Evolutionary conservation across 2,797 vertebrate genomes (phyloP).

Genomic region (Allobates femoralis): DNA sequence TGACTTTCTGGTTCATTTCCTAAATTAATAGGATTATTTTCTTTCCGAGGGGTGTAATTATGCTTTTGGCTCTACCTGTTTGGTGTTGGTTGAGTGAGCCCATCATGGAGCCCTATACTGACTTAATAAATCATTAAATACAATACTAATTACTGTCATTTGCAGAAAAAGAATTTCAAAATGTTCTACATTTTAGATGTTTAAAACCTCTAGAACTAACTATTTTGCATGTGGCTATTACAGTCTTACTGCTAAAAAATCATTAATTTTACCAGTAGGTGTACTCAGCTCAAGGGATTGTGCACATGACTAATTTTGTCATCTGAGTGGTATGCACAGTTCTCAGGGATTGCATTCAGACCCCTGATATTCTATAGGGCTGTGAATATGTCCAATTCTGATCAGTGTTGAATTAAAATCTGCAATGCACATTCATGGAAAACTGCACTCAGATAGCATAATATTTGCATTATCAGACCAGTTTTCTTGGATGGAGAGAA

Average conservation of each 20-base stretch:
- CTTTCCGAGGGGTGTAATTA: slow-evolving; percentile 2
- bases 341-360: no score
- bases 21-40: slow-evolving; percentile 54
- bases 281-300: background rate
- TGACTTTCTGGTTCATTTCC: slow-evolving; percentile 51
- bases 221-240: background rate
- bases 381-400: no score
- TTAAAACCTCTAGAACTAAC: background rate
- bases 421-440: no score
- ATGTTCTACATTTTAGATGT: background rate
- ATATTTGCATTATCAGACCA: no score
- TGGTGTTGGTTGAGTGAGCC: slow-evolving; percentile 51
- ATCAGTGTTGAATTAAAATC: no score
- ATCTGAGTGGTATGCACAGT: no score
- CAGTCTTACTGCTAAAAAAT: background rate
- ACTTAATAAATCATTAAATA: slow-evolving; percentile 48
- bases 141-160: slow-evolving; percentile 50
- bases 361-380: no score
- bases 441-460: no score
- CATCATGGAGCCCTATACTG: slow-evolving; percentile 33
- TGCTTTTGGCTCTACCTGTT: slow-evolving; percentile 37
- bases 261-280: background rate
- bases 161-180: slow-evolving; percentile 8
- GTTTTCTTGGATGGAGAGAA: no score
- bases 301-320: no score